phyloP scores from a whole-genome alignment of 2,113 vertebrate genomes.

The Megaptera novaeangliae region DNA sequence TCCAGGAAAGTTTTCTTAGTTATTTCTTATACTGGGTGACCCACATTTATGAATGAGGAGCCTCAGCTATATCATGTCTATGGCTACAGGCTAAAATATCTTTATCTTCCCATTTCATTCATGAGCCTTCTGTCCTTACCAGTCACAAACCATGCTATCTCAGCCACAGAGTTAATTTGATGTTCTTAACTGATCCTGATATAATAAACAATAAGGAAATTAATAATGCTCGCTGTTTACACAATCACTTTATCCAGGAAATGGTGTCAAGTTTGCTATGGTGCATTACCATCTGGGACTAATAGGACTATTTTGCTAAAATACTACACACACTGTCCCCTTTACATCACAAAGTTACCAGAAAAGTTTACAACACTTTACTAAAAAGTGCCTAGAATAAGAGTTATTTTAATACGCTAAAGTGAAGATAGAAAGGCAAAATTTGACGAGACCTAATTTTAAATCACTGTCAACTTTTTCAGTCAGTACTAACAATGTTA shows the following conservation, averaged over 20 bases:
- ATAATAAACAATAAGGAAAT: not conserved
- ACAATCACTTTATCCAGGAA: not conserved
- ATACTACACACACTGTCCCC: not conserved
- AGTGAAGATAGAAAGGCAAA: not conserved
- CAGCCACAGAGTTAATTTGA: not conserved
- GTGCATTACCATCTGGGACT: not conserved
- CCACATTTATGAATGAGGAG: not conserved
- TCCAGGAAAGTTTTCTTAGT: not conserved
- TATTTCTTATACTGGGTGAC: not conserved
- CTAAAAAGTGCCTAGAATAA: not conserved
- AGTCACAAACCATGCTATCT: not conserved
- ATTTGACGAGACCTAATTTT: not conserved
- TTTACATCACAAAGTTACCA: not conserved
- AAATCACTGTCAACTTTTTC: not conserved
- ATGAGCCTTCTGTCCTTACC: not conserved
- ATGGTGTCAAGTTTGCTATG: not conserved
- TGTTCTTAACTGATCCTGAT: not conserved
- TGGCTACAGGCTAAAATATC: not conserved
- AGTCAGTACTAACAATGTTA: not conserved
- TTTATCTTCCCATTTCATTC: not conserved
- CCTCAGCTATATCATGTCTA: not conserved
- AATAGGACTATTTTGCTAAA: not conserved
- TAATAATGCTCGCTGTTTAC: not conserved
- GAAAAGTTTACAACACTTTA: not conserved
- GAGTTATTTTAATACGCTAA: not conserved